Conservation (phyloP, 2,888 invertebrate genomes). For the Apamea monoglypha region DNA sequence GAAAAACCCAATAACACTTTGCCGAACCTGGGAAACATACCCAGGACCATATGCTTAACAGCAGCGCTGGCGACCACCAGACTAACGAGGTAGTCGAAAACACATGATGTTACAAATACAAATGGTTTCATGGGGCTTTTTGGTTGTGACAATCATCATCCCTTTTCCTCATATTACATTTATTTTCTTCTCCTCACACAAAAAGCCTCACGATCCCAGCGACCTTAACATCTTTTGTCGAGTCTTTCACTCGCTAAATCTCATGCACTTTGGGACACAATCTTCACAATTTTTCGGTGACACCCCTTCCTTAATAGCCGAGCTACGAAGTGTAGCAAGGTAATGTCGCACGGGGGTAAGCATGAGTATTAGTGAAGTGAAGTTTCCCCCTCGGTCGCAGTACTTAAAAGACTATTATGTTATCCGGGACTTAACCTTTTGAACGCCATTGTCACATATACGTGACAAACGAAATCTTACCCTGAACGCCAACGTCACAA, state of each 20-base stretch:
- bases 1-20: not conserved
- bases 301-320: constrained; percentile 24
- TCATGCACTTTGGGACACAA: constrained; percentile 25
- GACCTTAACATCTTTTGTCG: constrained; percentile 10
- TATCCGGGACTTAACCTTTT: constrained; percentile 44
- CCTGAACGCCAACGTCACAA: no score
- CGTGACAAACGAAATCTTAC: no score
- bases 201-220: not conserved
- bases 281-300: constrained; percentile 25
- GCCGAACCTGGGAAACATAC: not conserved
- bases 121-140: not conserved
- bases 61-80: not conserved
- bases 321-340: constrained; percentile 15
- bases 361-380: constrained; percentile 37
- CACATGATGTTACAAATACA: not conserved
- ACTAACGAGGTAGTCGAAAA: not conserved
- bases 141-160: not conserved
- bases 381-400: constrained; percentile 29
- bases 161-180: not conserved
- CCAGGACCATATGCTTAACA: not conserved
- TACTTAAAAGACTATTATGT: constrained; percentile 57
- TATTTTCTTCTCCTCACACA: not conserved
- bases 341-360: constrained; percentile 24
- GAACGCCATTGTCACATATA: no score
- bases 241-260: constrained; percentile 11